Base-by-base conservation (phyloP, 2,113 vertebrate species). In the Hippocampus comes region DNA sequence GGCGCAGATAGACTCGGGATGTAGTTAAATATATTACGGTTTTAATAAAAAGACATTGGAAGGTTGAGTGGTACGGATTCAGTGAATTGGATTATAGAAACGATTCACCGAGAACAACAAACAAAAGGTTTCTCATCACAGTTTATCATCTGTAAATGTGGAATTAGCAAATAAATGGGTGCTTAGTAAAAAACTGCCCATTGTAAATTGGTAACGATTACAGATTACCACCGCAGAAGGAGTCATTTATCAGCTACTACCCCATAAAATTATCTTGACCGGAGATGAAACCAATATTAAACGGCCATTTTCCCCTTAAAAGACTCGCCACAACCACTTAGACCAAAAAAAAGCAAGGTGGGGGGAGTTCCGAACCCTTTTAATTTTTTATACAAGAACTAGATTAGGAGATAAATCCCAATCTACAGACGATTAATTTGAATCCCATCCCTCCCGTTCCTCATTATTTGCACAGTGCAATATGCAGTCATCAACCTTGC, bases 341-440 rank as follows among this genome's bases (percentile, higher is more conserved):
- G 48, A n/a, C 57, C 48, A 49, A 38, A 78, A 20, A 60, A 46
- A 46, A 46, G 3, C 42, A 55, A 27, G 0, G 61, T 61, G 71
- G 34, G 5, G 34, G 34, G 34, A 38, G 34, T 38, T 38, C 34
- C 34, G 81, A 70, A 64, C 69, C 82, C 81, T 85, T 88, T 91
- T 59, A 85, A 87, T 82, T 87, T 86, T 88, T 87, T 68, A 89
- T 89, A 73, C 43, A 70, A 71, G 75, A 89, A 89, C 88, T 84
- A 82, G 81, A 84, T 87, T 84, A 86, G 51, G 72, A 85, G 84
- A 87, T 86, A 79, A 82, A 86, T 86, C 72, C 81, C 79, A 77
- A 80, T 70, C 81, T 82, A 63, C 71, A 81, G 86, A 79, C 84
- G 84, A 86, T 79, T 79, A 71, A 84, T 86, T 88, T 88, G 85